These are phyloP conservation scores for Boleophthalmus pectinirostris DNA, from an alignment of 2,113 vertebrate species.

Conservation along the genomic window DNA sequence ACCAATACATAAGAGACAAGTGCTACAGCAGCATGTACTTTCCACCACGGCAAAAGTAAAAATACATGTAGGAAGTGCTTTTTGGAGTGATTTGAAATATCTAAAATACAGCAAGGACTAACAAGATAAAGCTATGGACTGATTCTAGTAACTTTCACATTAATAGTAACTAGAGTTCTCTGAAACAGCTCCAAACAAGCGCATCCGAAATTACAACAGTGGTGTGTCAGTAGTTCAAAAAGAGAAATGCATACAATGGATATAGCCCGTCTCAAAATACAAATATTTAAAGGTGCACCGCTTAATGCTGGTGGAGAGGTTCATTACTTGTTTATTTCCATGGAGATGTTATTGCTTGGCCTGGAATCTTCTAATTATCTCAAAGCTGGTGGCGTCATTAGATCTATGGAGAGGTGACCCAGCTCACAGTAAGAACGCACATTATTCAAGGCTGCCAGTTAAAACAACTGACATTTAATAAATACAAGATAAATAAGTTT, in stretches of 20 bases:
- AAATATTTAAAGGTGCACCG: neutral
- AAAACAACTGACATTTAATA: no score
- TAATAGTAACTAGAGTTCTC: slow-evolving; percentile 44
- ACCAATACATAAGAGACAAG: slow-evolving; percentile 25
- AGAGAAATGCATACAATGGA: neutral
- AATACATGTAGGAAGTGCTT: neutral
- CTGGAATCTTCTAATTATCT: no score
- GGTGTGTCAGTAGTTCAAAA: neutral
- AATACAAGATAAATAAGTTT: no score
- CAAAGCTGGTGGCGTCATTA: no score
- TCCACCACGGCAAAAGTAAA: slow-evolving; percentile 2
- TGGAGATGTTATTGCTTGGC: no score
- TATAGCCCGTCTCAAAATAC: neutral
- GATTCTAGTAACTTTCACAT: slow-evolving; percentile 4
- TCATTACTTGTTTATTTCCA: no score
- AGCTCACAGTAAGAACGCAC: no score
- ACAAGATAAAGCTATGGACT: slow-evolving; percentile 16
- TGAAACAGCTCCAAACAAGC: slow-evolving; percentile 11
- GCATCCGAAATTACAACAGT: neutral
- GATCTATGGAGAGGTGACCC: no score
- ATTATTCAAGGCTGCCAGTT: no score
- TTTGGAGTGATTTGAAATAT: slow-evolving; percentile 15
- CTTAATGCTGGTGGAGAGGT: no score
- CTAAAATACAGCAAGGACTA: slow-evolving; percentile 15
- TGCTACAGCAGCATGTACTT: slow-evolving; percentile 18